phyloP scores from a whole-genome alignment of 2,113 vertebrate genomes.

The Tetrao urogallus region DNA sequence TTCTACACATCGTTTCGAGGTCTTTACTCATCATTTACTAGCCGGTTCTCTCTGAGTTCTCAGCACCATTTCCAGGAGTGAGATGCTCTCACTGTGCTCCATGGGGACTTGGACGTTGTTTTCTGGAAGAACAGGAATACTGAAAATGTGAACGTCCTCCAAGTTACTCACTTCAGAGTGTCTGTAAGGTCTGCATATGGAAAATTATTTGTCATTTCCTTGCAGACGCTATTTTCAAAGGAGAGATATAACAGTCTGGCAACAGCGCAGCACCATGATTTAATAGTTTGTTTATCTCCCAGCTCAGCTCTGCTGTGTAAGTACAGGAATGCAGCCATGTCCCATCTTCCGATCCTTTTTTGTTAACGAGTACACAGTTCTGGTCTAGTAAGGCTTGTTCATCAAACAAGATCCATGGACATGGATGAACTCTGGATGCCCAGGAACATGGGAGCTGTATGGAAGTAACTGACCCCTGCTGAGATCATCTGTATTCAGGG shows the following conservation, averaged over 20 bases:
- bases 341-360: conserved; percentile 27
- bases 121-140: conserved; percentile 17
- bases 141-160: conserved; percentile 4
- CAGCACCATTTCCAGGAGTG: neutral
- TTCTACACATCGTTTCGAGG: neutral
- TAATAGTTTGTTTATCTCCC: conserved; percentile 60
- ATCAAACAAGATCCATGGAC: neutral
- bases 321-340: neutral
- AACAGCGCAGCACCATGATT: neutral
- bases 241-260: conserved; percentile 37
- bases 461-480: neutral
- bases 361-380: neutral
- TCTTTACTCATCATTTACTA: conserved; percentile 34
- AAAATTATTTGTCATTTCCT: conserved; percentile 65
- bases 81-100: neutral
- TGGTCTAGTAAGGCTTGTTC: conserved; percentile 11
- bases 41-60: neutral
- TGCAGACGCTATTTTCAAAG: conserved; percentile 33
- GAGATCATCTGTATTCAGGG: neutral
- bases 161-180: conserved; percentile 21
- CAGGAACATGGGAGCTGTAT: neutral
- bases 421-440: neutral
- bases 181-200: conserved; percentile 6
- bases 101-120: neutral
- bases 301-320: neutral